Percentiles rank a stretch among this genome's conserved stretches.
Evolutionary conservation across 2,113 vertebrate genomes (phyloP).

Genomic region (Cephalophus harveyi): DNA sequence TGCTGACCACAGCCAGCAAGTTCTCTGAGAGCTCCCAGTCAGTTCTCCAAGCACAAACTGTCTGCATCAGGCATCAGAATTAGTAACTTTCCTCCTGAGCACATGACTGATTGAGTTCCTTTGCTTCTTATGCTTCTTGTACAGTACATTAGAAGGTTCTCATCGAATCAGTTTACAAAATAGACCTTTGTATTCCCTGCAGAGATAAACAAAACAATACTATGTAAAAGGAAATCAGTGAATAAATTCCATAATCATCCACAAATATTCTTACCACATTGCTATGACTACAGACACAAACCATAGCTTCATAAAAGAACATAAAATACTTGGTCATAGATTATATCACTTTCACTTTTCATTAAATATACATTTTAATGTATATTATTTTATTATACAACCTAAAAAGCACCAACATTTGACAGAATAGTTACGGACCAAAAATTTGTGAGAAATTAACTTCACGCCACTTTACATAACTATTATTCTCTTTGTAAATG

Average conservation of each 20-base stretch:
- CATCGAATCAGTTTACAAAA: neutral
- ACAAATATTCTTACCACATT: neutral
- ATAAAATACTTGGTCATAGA: neutral
- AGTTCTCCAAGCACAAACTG: neutral
- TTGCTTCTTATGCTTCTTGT: conserved; percentile 3
- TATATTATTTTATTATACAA: neutral
- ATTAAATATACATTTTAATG: neutral
- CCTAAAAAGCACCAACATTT: neutral
- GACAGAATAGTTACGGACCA: neutral
- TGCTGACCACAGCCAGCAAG: neutral
- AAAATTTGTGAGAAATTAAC: conserved; percentile 3
- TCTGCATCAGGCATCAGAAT: neutral
- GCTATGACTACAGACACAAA: neutral
- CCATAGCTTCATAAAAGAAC: neutral
- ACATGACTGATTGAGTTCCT: neutral
- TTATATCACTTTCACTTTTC: conserved; percentile 12
- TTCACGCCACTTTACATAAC: neutral
- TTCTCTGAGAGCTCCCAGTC: neutral
- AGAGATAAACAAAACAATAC: neutral
- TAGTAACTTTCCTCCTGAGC: neutral
- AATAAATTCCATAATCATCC: neutral
- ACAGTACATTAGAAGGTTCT: neutral
- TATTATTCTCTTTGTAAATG: conserved; percentile 32
- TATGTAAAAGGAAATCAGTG: neutral
- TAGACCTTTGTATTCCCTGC: neutral